Evolutionary conservation across 1,140 invertebrate species (phyloP).

Genomic region (Oryzaephilus surinamensis): DNA sequence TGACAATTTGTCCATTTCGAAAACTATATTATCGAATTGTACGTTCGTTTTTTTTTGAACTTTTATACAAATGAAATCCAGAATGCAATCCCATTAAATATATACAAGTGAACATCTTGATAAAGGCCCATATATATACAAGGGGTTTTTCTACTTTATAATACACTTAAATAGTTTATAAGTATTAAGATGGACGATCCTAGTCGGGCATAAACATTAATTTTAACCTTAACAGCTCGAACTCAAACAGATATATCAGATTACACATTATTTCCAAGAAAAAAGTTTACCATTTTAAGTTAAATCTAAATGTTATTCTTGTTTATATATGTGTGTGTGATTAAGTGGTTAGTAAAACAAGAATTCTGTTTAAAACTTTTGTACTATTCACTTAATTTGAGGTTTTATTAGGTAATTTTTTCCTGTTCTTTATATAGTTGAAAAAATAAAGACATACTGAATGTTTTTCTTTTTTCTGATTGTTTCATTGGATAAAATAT

Average conservation of each 20-base stretch:
- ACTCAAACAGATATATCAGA: constrained; percentile 32
- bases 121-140: constrained; percentile 27
- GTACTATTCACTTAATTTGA: constrained; percentile 7
- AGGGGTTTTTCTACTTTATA: constrained; percentile 22
- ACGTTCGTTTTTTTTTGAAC: too few relatives aligned
- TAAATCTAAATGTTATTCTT: constrained; percentile 17
- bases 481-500: too few relatives aligned
- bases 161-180: too few relatives aligned
- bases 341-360: constrained; percentile 17
- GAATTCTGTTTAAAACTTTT: constrained; percentile 15
- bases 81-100: constrained; percentile 26
- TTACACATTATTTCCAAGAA: constrained; percentile 31
- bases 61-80: background rate
- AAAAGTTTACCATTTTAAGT: constrained; percentile 27
- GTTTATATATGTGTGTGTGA: constrained; percentile 7
- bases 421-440: too few relatives aligned
- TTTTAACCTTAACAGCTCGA: constrained; percentile 33
- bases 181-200: constrained; percentile 34
- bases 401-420: constrained; percentile 1
- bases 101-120: constrained; percentile 37
- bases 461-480: too few relatives aligned
- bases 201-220: constrained; percentile 35
- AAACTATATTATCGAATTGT: too few relatives aligned
- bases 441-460: too few relatives aligned
- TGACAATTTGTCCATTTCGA: too few relatives aligned